Evolutionary conservation across 2,888 invertebrate species (phyloP), one percentile per base, ranked within the genome.

Genomic region (Macropis europaea): DNA sequence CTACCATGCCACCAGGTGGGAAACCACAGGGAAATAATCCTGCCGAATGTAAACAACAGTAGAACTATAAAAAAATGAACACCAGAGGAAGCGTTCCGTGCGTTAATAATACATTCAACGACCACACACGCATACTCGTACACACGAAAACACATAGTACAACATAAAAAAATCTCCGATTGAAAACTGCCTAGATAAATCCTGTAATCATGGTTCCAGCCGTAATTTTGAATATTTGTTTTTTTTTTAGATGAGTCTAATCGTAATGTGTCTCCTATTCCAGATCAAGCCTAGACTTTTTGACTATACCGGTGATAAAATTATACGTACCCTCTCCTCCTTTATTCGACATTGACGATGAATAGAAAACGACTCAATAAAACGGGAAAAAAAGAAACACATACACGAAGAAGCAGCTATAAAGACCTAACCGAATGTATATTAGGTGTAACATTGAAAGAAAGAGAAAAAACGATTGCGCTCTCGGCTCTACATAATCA

Each of bases 21-120:
- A 91, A 90, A 83, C 32, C 68, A 69, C 76, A 72, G 34, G 70
- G 79, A 68, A 74, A 72, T 38, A 68, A 81, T 86, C 93, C 93
- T 64, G 92, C 93, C 75, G 95, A 95, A 83, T 95, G 95, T 92
- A 94, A 94, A 89, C 94, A 94, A 84, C 95, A 95, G 91, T 95
- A 94, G 91, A 84, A 76, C 77, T 67, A 72, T 62, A 79, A 70
- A 69, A 59, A 54, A 76, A 56, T 63, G 75, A 64, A 59, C 61
- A 72, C 75, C 77, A 73, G 56, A 77, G 42, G 66, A 73, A 40
- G 76, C 74, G 76, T 82, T 82, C n/a, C 77, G 69, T 75, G 76
- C 77, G 76, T 63, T 67, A 15, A 3, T n/a, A n/a, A n/a, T 70
- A 70, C 73, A 71, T 63, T 74, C 77, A 77, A 60, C 72, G 70